phyloP scores from a whole-genome alignment of 1,140 invertebrate genomes.

The Eurosta solidaginis region DNA sequence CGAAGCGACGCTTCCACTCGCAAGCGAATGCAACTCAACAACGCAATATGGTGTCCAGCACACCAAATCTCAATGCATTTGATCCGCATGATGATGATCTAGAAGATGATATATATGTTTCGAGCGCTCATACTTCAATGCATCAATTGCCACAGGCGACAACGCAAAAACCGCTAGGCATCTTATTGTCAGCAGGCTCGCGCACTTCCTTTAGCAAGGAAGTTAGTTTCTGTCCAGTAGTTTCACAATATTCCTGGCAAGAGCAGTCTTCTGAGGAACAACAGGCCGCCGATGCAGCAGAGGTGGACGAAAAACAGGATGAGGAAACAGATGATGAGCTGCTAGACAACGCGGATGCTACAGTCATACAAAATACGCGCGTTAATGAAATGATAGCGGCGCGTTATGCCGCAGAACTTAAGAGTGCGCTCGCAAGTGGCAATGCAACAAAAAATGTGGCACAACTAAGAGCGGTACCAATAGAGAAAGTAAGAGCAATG shows the following conservation, averaged over 20 bases:
- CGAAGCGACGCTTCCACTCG: constrained; percentile 51
- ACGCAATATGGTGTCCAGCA: constrained; percentile 65
- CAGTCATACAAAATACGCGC: constrained; percentile 53
- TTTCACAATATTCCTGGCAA: constrained; percentile 73
- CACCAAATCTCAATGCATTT: constrained; percentile 67
- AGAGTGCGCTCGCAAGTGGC: background rate
- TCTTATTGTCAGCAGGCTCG: constrained; percentile 62
- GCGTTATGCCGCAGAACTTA: constrained; percentile 40
- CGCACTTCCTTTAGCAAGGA: constrained; percentile 61
- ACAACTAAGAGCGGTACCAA: background rate
- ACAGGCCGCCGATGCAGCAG: background rate
- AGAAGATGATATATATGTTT: constrained; percentile 54
- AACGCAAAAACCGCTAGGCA: constrained; percentile 61
- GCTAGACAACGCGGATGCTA: constrained; percentile 48
- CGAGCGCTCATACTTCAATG: constrained; percentile 61
- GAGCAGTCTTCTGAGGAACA: constrained; percentile 61
- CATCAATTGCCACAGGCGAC: constrained; percentile 61
- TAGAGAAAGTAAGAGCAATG: constrained; percentile 3
- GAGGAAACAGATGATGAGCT: constrained; percentile 44
- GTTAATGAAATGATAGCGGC: constrained; percentile 50
- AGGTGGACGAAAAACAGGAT: constrained; percentile 35
- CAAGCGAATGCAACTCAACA: constrained; percentile 59
- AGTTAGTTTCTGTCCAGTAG: constrained; percentile 73
- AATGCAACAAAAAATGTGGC: constrained; percentile 13
- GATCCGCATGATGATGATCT: constrained; percentile 50